phyloP scores from a whole-genome alignment of 2,797 vertebrate genomes.

The Hippocampus kuda region DNA sequence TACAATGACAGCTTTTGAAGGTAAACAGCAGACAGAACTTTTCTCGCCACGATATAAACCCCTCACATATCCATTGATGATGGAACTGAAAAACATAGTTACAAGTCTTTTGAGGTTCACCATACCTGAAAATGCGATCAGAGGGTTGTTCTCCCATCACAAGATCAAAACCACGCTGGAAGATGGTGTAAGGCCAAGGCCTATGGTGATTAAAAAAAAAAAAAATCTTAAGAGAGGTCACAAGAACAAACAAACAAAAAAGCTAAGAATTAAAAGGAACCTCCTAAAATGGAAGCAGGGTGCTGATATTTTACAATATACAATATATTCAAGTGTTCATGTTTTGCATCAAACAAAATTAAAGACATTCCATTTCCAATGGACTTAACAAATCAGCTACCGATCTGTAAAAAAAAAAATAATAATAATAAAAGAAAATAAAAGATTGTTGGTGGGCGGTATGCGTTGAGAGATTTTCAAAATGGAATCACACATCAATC shows the following conservation, averaged over 20 bases:
- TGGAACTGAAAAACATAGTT: not conserved
- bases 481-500: not conserved
- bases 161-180: conserved; percentile 96
- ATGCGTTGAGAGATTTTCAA: not conserved
- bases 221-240: conserved; percentile 17
- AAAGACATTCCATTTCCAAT: not conserved
- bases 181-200: conserved; percentile 98
- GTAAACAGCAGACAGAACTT: too few species aligned
- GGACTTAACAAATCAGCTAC: not conserved
- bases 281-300: not conserved
- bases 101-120: too few species aligned
- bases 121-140: conserved; percentile 98
- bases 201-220: conserved; percentile 55
- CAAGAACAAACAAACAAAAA: conserved; percentile 16
- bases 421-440: not conserved
- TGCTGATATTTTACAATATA: not conserved
- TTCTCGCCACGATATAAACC: not conserved
- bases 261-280: not conserved
- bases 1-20: too few species aligned
- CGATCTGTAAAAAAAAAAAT: not conserved
- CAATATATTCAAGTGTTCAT: too few species aligned
- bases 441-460: too few species aligned
- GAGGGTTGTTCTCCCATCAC: conserved; percentile 97
- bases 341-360: too few species aligned
- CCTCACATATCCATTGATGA: not conserved